These are phyloP conservation scores for Brenthis hecate DNA, from an alignment of 2,888 invertebrate genomes.

Conservation along the genomic window DNA sequence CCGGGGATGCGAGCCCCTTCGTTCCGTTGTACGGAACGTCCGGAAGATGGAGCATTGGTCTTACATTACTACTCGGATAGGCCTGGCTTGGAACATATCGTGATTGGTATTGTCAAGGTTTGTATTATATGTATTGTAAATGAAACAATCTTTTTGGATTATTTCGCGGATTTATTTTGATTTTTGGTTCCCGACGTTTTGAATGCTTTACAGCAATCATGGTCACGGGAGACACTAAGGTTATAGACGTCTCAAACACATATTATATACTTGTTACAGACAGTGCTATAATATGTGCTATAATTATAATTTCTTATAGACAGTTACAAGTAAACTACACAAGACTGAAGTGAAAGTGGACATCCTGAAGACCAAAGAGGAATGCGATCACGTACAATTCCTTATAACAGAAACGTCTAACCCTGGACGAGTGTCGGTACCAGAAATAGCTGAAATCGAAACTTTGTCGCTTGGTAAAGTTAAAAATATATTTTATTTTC, in stretches of 20 bases:
- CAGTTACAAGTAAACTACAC: constrained; percentile 96
- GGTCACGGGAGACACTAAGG: too few relatives aligned
- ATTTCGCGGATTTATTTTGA: too few relatives aligned
- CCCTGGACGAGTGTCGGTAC: constrained; percentile 84
- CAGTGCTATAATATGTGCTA: too few relatives aligned
- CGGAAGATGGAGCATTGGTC: constrained; percentile 93
- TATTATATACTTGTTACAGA: too few relatives aligned
- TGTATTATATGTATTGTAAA: not conserved
- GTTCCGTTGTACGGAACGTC: constrained; percentile 95
- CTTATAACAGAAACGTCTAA: constrained; percentile 92
- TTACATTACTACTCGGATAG: constrained; percentile 98
- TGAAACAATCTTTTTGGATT: too few relatives aligned
- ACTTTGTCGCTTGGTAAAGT: constrained; percentile 85
- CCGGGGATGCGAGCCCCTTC: constrained; percentile 98
- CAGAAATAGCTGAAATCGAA: constrained; percentile 88
- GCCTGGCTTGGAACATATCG: constrained; percentile 96
- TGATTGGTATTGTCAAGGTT: constrained; percentile 98
- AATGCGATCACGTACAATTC: constrained; percentile 96
- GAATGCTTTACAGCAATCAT: too few relatives aligned
- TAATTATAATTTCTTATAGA: constrained; percentile 75
- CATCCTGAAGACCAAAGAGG: constrained; percentile 92
- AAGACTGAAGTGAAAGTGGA: constrained; percentile 96
- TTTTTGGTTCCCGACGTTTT: too few relatives aligned
- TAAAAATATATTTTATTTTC: too few relatives aligned
- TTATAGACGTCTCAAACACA: too few relatives aligned